Conservation (phyloP, 2,797 vertebrate genomes). For the Lithobates sylvaticus region DNA sequence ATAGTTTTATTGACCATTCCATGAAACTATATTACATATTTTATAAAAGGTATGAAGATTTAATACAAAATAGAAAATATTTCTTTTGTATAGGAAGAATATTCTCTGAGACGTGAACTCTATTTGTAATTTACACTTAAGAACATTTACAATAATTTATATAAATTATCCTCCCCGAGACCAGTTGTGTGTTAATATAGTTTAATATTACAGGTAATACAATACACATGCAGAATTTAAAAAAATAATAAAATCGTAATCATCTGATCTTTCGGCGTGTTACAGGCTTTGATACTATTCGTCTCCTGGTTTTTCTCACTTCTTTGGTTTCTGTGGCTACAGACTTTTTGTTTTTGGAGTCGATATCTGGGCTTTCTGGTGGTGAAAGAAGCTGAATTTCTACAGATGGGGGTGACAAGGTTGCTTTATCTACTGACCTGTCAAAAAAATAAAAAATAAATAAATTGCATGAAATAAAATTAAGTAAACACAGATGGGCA, state of each 20-base stretch:
- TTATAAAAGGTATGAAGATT: constrained; percentile 87
- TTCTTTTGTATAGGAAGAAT: constrained; percentile 72
- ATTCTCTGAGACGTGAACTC: constrained; percentile 71
- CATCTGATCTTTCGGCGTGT: constrained; percentile 91
- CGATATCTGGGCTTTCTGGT: constrained; percentile 79
- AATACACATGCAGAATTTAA: constrained; percentile 67
- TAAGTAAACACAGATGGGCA: too few relatives aligned
- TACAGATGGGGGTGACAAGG: constrained; percentile 79
- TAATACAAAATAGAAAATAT: constrained; percentile 83
- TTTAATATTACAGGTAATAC: constrained; percentile 72
- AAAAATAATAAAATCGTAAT: constrained; percentile 63
- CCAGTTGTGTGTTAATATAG: constrained; percentile 71
- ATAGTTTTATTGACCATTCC: constrained; percentile 91
- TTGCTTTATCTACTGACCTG: constrained; percentile 75
- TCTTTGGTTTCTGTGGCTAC: constrained; percentile 67
- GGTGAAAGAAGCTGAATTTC: constrained; percentile 89
- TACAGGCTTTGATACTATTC: constrained; percentile 88
- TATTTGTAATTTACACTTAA: constrained; percentile 75
- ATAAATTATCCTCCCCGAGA: constrained; percentile 86
- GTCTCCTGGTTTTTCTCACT: constrained; percentile 79
- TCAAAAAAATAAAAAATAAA: constrained; percentile 46
- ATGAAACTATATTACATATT: constrained; percentile 89
- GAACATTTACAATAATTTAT: constrained; percentile 88
- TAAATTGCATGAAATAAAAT: neutral
- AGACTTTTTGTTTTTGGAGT: constrained; percentile 69